phyloP scores from a whole-genome alignment of 2,113 vertebrate genomes.

The Peromyscus polionotus region DNA sequence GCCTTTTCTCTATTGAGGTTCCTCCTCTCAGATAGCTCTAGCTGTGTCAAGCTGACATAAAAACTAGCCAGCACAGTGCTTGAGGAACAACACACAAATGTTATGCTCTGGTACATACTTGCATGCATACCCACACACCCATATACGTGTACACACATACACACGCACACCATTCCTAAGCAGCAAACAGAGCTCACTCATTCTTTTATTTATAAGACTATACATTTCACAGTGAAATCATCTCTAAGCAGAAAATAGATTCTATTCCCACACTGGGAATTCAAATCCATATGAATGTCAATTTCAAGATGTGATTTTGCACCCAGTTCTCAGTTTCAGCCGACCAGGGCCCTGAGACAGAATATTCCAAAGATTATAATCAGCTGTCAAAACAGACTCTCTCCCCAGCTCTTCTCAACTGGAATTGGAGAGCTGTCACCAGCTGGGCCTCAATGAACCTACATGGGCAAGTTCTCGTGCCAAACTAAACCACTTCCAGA shows the following conservation, averaged over 20 bases:
- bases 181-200: background rate
- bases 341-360: slow-evolving; percentile 27
- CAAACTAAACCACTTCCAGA: slow-evolving; percentile 48
- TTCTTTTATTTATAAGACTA: slow-evolving; percentile 58
- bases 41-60: background rate
- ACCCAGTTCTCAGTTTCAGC: slow-evolving; percentile 44
- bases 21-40: background rate
- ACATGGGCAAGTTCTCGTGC: background rate
- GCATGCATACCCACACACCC: background rate
- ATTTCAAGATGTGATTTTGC: slow-evolving; percentile 48
- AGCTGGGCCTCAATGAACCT: slow-evolving; percentile 12
- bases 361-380: slow-evolving; percentile 62
- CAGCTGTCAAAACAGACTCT: slow-evolving; percentile 64
- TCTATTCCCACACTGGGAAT: slow-evolving; percentile 5
- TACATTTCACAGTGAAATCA: slow-evolving; percentile 40
- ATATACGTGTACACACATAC: no score
- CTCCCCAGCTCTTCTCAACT: slow-evolving; percentile 33
- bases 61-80: background rate
- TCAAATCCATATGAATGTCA: slow-evolving; percentile 22
- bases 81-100: background rate
- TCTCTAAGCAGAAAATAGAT: slow-evolving; percentile 16
- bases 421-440: slow-evolving; percentile 1
- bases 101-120: background rate
- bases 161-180: background rate
- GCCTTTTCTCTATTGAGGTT: background rate